Base-by-base conservation (phyloP, 2,113 vertebrate species). In the Collichthys lucidus region DNA sequence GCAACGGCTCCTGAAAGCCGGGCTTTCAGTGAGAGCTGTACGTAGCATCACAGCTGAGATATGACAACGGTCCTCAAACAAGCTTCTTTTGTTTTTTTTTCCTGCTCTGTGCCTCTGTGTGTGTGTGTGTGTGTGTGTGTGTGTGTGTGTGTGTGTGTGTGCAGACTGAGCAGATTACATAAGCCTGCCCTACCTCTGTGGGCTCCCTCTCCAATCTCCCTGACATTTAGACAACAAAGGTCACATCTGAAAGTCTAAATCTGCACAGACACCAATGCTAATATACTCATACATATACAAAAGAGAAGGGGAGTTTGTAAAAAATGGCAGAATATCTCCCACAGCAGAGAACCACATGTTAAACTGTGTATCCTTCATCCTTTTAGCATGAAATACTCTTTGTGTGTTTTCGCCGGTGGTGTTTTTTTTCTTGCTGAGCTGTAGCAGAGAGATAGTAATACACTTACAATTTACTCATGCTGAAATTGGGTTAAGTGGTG, bases 211-310 rank as follows among this genome's bases (percentile, higher is more conserved):
- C 87, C 87, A 89, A 90, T 92, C 91, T 92, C 87, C 64, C 90
- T 95, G 94, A 94, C 94, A 95, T 95, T 95, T 95, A 93, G 92
- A 95, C 92, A 94, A 94, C 93, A 95, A 95, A 95, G 95, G 94
- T 95, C 94, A 94, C 92, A 95, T 95, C 90, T 94, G 91, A 94
- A 95, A 95, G 93, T 95, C 91, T 94, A 94, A 94, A 95, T 94
- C 89, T 91, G 91, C 84, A 88, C 90, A 90, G 91, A 92, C 92
- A 93, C 91, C 91, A 91, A 93, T 92, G 91, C 91, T 93, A 94
- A 95, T 93, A 85, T 61, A 86, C 84, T 93, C 89, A 92, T 94
- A 84, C 91, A 95, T 93, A 94, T 82, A 91, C 92, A 90, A 75
- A 84, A 52, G 67, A 61, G 64, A 84, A 74, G 46, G 47, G 69